These are phyloP conservation scores for Progne subis DNA, from an alignment of 2,113 vertebrate genomes.

Conservation along the genomic window DNA sequence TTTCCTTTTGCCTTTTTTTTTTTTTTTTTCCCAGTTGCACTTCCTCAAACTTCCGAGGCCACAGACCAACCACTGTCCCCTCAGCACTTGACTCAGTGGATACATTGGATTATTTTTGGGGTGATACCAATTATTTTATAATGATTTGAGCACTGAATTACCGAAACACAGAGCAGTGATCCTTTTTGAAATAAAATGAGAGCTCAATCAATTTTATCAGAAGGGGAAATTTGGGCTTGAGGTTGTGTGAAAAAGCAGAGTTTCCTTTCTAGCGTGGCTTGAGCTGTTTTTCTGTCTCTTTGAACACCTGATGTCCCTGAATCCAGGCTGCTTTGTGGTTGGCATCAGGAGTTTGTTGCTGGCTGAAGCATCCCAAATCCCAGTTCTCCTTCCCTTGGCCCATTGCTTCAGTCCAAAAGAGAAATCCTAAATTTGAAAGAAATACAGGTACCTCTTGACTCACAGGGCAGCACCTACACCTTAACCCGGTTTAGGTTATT, in stretches of 20 bases:
- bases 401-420: neutral
- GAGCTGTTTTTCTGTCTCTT: neutral
- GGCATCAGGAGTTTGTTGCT: neutral
- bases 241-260: neutral
- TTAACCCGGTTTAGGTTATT: neutral
- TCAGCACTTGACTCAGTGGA: neutral
- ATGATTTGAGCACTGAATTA: neutral
- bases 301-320: neutral
- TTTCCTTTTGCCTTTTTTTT: constrained; percentile 7
- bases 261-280: neutral
- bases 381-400: neutral
- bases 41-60: constrained; percentile 44
- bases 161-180: neutral
- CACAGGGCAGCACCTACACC: neutral
- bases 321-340: neutral
- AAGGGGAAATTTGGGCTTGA: neutral
- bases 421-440: neutral
- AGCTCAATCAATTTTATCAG: neutral
- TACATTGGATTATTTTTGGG: neutral
- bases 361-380: neutral
- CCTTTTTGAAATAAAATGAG: neutral
- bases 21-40: neutral
- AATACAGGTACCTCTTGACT: neutral
- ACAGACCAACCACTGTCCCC: neutral
- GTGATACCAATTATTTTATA: neutral